phyloP scores from a whole-genome alignment of 2,113 vertebrate genomes.

The Aldabrachelys gigantea region DNA sequence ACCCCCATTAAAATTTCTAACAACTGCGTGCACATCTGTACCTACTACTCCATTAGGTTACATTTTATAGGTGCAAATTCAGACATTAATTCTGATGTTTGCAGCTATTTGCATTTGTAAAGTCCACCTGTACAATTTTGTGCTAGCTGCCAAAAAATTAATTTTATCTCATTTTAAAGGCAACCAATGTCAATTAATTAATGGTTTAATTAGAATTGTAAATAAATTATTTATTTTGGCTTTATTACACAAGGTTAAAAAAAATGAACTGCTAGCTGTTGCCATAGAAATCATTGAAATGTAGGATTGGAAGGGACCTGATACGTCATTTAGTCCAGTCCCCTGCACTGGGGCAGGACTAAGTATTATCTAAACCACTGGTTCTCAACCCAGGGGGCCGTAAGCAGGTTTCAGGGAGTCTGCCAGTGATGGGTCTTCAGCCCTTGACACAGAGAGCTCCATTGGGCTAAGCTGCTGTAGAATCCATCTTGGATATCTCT shows the following conservation, averaged over 20 bases:
- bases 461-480: not conserved
- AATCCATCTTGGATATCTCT: not conserved
- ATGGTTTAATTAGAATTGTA: not conserved
- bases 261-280: conserved; percentile 47
- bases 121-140: not conserved
- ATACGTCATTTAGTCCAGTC: too few relatives aligned
- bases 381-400: too few relatives aligned
- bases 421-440: too few relatives aligned
- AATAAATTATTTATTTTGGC: conserved; percentile 48
- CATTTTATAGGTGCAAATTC: conserved; percentile 34
- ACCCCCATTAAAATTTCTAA: conserved; percentile 17
- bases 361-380: too few relatives aligned
- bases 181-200: too few relatives aligned
- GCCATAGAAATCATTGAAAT: not conserved
- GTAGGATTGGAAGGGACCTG: too few relatives aligned
- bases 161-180: not conserved
- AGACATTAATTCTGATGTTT: conserved; percentile 1
- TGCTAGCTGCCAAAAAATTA: conserved; percentile 44
- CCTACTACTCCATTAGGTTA: conserved; percentile 10
- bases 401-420: too few relatives aligned
- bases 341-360: too few relatives aligned
- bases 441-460: not conserved
- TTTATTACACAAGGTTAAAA: conserved; percentile 43
- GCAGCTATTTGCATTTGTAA: not conserved
- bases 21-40: conserved; percentile 21